Evolutionary conservation across 1,140 invertebrate genomes (phyloP).

Genomic region (Drosophila oshimai): DNA sequence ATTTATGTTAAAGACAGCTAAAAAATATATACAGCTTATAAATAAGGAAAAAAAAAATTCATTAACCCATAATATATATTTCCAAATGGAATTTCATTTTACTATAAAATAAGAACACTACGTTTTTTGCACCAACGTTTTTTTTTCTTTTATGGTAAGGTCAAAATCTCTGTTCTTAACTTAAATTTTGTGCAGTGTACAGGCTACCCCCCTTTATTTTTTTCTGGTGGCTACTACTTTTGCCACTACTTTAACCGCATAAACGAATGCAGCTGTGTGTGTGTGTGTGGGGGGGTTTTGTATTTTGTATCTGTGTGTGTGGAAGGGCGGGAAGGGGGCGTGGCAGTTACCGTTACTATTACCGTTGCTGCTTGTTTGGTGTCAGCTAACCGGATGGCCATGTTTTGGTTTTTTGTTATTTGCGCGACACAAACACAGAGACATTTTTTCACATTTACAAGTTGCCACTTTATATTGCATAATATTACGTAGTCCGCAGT

Average conservation of each 20-base stretch:
- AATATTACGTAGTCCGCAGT: conserved; percentile 42
- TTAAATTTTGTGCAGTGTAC: not conserved
- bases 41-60: too few relatives aligned
- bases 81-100: too few relatives aligned
- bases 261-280: conserved; percentile 25
- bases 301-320: not conserved
- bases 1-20: too few relatives aligned
- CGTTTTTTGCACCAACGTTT: too few relatives aligned
- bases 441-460: conserved; percentile 69
- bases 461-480: conserved; percentile 63
- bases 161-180: too few relatives aligned
- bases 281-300: too few relatives aligned
- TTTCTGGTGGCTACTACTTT: conserved; percentile 24
- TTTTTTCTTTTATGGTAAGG: too few relatives aligned
- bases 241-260: conserved; percentile 34
- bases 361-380: conserved; percentile 24
- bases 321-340: conserved; percentile 9
- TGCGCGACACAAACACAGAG: conserved; percentile 37
- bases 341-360: conserved; percentile 28
- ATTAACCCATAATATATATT: too few relatives aligned
- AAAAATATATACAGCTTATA: too few relatives aligned
- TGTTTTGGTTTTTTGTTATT: conserved; percentile 59
- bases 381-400: conserved; percentile 34
- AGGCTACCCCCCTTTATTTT: not conserved
- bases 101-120: too few relatives aligned